These are phyloP conservation scores for Balearica regulorum DNA, from an alignment of 2,797 vertebrate genomes.

Conservation along the genomic window DNA sequence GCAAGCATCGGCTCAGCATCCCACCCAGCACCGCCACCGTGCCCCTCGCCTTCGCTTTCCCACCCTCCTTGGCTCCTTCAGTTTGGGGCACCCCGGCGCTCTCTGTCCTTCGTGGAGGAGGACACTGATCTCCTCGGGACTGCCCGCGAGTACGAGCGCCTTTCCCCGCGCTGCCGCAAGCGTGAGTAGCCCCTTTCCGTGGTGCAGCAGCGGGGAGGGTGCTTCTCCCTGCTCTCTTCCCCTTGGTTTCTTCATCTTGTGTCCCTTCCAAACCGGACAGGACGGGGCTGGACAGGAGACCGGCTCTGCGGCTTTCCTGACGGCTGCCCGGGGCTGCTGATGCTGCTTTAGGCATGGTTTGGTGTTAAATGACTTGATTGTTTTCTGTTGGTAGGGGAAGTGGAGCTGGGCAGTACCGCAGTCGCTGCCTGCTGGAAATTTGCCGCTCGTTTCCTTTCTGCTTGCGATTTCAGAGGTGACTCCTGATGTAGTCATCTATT, in stretches of 20 bases:
- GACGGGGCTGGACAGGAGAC: rapidly evolving
- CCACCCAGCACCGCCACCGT: rapidly evolving
- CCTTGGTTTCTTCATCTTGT: neutral
- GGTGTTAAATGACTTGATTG: neutral
- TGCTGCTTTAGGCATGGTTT: neutral
- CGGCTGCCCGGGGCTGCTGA: neutral
- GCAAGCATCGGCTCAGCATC: neutral
- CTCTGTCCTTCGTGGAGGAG: neutral
- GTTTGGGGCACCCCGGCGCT: neutral
- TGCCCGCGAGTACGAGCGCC: neutral
- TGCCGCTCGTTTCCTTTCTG: neutral
- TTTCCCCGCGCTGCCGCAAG: neutral
- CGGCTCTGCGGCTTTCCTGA: neutral
- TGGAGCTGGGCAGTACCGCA: neutral
- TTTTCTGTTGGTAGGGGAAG: neutral
- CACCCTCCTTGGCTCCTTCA: neutral
- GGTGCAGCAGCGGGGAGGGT: neutral
- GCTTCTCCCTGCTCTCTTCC: neutral
- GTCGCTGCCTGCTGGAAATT: neutral
- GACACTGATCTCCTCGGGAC: neutral
- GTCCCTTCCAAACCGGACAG: neutral
- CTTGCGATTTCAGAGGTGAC: neutral
- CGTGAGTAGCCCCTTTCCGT: neutral
- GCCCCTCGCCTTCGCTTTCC: rapidly evolving
- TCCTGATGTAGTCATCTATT: neutral